These are phyloP conservation scores for Lutraria rhynchaena DNA, from an alignment of 1,140 invertebrate genomes.

Conservation along the genomic window DNA sequence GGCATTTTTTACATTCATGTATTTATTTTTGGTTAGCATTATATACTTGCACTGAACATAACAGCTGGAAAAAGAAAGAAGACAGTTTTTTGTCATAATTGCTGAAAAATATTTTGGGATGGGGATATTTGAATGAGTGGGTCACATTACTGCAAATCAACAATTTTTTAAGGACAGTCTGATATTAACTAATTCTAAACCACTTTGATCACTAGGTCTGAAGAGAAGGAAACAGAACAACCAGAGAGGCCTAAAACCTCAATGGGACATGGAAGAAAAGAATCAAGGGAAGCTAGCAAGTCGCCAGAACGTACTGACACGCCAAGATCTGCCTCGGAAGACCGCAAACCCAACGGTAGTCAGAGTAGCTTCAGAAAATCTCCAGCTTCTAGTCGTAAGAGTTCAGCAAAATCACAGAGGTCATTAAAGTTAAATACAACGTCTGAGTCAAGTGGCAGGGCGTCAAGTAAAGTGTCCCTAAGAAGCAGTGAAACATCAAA, in stretches of 20 bases:
- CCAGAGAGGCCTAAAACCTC: slow-evolving; percentile 40
- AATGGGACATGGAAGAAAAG: neutral
- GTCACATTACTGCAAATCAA: no score
- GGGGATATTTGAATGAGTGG: no score
- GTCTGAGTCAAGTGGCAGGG: slow-evolving; percentile 43
- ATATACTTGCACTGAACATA: no score
- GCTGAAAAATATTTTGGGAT: no score
- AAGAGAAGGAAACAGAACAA: slow-evolving; percentile 14
- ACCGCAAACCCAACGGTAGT: neutral
- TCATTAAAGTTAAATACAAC: slow-evolving; percentile 30
- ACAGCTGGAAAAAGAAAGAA: no score
- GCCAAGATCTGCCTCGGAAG: neutral
- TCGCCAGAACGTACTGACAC: neutral
- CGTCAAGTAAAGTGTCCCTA: slow-evolving; percentile 26
- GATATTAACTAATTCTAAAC: no score
- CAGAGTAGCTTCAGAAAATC: slow-evolving; percentile 20
- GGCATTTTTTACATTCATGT: no score
- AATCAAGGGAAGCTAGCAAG: slow-evolving; percentile 1
- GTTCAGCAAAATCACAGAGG: slow-evolving; percentile 32
- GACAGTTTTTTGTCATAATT: no score
- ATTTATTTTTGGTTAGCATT: no score
- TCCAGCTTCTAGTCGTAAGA: slow-evolving; percentile 44
- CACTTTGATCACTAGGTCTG: no score
- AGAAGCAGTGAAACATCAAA: slow-evolving; percentile 17
- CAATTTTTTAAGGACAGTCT: no score